Base-by-base conservation (phyloP, 2,113 vertebrate genomes). In the Toxotes chatareus region DNA sequence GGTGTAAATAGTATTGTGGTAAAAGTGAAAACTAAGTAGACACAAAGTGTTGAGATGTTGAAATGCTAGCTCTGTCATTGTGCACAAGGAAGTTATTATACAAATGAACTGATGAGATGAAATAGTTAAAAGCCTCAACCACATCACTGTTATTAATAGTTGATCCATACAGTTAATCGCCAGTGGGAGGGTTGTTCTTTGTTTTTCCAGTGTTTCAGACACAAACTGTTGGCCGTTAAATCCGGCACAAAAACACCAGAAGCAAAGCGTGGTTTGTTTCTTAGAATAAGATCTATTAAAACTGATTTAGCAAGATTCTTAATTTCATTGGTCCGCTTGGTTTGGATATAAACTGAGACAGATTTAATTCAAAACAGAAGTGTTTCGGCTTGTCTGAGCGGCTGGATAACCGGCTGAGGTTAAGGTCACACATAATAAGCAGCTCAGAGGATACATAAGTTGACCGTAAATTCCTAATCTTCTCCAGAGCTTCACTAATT, bases 401-500 rank as follows among this genome's bases (percentile, higher is more conserved):
- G 53, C 51, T 14, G 46, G 67, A 47, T 51, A 68, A 57, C 34
- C 78, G 49, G 16, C 5, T 80, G 64, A 66, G 36, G 53, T 80
- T 71, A 60, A 44, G 55, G 3, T 67, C 36, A 46, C 19, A 40
- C 42, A 84, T 49, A 76, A 73, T 34, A 73, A 64, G 62, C 67
- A 66, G 60, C 77, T 73, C 59, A 27, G 63, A 77, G 21, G 69
- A 81, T 67, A 14, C 2, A 69, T 65, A 46, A 72, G 10, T 51
- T 38, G 21, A 73, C 72, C 59, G 74, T 76, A 55, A 51, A 76
- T 76, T 77, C 53, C 36, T 55, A 53, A 64, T 84, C 31, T 74
- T 76, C 51, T 74, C 40, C 53, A 77, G 16, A 66, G 1, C 19
- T 77, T 77, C 40, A 56, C 70, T 83, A 80, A 85, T 79, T 80